These are phyloP conservation scores for Phyllostomus discolor DNA, from an alignment of 2,113 vertebrate species.

Conservation along the genomic window DNA sequence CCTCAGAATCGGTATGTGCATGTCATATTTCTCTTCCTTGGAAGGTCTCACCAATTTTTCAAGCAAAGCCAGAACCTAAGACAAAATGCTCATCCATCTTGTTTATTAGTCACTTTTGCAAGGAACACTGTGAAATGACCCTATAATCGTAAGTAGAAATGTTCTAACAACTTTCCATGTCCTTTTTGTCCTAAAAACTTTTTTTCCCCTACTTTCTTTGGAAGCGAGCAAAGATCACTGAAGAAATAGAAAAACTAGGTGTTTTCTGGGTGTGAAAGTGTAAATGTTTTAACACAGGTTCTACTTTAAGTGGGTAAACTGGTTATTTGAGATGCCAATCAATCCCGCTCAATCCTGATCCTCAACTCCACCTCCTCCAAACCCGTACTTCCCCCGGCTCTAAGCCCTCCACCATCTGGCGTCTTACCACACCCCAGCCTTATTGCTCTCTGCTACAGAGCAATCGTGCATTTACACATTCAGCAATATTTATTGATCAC, in stretches of 20 bases:
- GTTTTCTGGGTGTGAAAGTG: background rate
- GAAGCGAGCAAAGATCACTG: background rate
- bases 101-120: background rate
- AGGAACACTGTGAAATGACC: conserved; percentile 13
- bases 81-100: background rate
- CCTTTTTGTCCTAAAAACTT: background rate
- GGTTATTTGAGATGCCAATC: background rate
- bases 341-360: background rate
- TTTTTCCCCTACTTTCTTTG: background rate
- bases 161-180: background rate
- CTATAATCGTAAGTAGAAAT: background rate
- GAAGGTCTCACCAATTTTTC: background rate
- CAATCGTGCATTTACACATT: background rate
- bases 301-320: background rate
- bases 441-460: background rate
- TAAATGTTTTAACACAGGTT: background rate
- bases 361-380: background rate
- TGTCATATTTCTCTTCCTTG: background rate
- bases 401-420: background rate
- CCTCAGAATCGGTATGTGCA: background rate
- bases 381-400: background rate
- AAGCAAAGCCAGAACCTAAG: background rate
- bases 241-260: background rate
- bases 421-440: background rate
- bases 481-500: background rate